Evolutionary conservation across 2,797 vertebrate species (phyloP), one percentile per base, ranked within the genome.

Genomic region (Gallinago solitaria): DNA sequence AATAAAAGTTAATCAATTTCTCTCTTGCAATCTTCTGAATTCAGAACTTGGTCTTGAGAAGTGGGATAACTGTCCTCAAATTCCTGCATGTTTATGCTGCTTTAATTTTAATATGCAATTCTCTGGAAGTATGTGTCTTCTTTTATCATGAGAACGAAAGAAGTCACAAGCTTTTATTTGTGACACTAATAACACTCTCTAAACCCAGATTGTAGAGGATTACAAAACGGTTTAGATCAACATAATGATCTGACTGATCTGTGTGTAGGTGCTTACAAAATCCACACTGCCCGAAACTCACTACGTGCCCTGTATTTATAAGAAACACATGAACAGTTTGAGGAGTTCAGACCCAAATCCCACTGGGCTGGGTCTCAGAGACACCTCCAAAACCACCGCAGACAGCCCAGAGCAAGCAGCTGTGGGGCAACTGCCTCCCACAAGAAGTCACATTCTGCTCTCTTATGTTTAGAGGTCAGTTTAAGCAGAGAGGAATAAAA

Each of bases 131-230:
- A 54, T 8, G 9, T 12, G 48, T 47, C 51, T 28, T 85, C 80
- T 93, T 95, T 95, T 89, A 92, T 74, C 86, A 75, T 0, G 16
- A 89, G 86, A 96, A 95, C 83, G 83, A 89, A 85, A 94, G 88
- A 95, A 87, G 90, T 71, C 95, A 87, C 87, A 92, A 92, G 96
- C 95, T 94, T 95, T 94, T 94, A 96, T 96, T 95, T 93, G 96
- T 90, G 96, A 97, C 94, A 95, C 92, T 95, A 95, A 95, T 94
- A 94, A 95, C 94, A 94, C 90, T 71, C 96, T 92, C 92, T 96
- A 95, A 96, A 97, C 89, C 91, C 93, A 94, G 96, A 95, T 94
- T 94, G 94, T 17, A 94, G 93, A 95, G 95, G 96, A 97, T 97
- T 97, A 96, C 93, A 95, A 96, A 96, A 96, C 71, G 86, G 57